A percentile compares a stretch with the other conserved stretches of the same genome.
Evolutionary conservation across 1,140 invertebrate species (phyloP).

Genomic region (Drosophila parvula): DNA sequence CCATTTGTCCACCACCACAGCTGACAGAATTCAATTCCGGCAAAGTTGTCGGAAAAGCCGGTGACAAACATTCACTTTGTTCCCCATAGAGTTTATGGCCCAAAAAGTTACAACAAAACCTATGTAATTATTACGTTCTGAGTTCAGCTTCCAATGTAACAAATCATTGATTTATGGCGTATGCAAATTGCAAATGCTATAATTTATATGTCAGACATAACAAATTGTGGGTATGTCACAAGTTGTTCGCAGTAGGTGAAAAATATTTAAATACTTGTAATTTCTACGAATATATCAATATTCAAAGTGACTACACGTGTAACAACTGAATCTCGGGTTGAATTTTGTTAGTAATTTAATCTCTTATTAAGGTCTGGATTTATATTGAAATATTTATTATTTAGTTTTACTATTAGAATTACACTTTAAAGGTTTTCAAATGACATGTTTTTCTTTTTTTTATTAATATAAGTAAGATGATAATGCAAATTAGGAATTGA

Average conservation of each 20-base stretch:
- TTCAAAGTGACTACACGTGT: conserved; percentile 32
- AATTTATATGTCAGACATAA: conserved; percentile 56
- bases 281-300: conserved; percentile 33
- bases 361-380: background rate
- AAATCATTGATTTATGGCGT: conserved; percentile 49
- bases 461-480: too few species aligned
- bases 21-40: conserved; percentile 37
- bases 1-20: conserved; percentile 38
- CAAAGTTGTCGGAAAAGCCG: conserved; percentile 40
- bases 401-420: too few species aligned
- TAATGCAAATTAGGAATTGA: too few species aligned
- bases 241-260: conserved; percentile 7
- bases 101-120: conserved; percentile 1
- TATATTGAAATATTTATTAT: background rate
- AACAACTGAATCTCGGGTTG: background rate
- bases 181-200: conserved; percentile 41
- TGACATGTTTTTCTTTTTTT: too few species aligned
- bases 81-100: conserved; percentile 14
- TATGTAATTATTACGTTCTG: conserved; percentile 13
- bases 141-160: conserved; percentile 4
- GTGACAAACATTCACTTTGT: conserved; percentile 31
- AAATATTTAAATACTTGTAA: conserved; percentile 6
- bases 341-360: background rate
- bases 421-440: too few species aligned
- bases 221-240: conserved; percentile 49